These are phyloP conservation scores for Apteryx owenii DNA, from an alignment of 2,113 vertebrate species.

Conservation along the genomic window DNA sequence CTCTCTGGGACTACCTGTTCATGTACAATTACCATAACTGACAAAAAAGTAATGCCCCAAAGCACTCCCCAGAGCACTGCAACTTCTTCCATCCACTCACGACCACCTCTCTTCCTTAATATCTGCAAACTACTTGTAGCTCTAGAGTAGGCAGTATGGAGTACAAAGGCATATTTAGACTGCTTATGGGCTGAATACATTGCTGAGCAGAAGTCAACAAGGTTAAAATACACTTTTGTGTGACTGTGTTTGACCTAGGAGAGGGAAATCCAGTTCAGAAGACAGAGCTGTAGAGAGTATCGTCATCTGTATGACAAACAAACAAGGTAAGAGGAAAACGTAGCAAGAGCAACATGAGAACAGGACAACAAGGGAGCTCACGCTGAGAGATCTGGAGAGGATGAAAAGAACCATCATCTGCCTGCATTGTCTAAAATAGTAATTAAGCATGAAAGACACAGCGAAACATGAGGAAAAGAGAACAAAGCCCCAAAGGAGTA, in stretches of 20 bases:
- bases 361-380: not conserved
- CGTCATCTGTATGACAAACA: not conserved
- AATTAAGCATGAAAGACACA: not conserved
- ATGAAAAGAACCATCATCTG: not conserved
- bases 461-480: not conserved
- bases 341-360: not conserved
- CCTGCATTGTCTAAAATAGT: not conserved
- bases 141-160: not conserved
- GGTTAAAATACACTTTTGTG: not conserved
- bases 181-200: not conserved
- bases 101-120: not conserved
- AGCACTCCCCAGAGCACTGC: not conserved
- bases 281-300: not conserved
- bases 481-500: not conserved
- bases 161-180: not conserved
- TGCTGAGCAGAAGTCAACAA: not conserved
- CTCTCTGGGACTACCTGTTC: not conserved
- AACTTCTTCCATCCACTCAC: not conserved
- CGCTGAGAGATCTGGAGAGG: not conserved
- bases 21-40: not conserved
- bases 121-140: not conserved
- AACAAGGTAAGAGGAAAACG: not conserved
- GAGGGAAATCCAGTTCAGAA: not conserved
- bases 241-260: not conserved
- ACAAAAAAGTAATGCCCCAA: not conserved